Percentiles rank a stretch among this genome's conserved stretches.
phyloP scores from a whole-genome alignment of 2,888 invertebrate species.

The Rotaria magnacalcarata region DNA sequence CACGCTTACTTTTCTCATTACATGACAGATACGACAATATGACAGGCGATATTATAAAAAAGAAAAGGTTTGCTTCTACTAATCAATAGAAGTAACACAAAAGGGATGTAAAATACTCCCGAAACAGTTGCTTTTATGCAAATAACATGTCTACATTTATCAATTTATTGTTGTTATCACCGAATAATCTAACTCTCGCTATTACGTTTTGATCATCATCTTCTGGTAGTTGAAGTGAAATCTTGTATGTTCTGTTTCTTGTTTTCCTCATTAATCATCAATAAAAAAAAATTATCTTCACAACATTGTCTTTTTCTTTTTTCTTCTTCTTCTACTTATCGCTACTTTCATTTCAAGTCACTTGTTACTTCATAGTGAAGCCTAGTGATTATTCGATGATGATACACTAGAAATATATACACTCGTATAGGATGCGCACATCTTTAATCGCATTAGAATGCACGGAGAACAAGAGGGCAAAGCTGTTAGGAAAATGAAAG shows the following conservation, averaged over 20 bases:
- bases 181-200: no score
- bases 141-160: no score
- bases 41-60: no score
- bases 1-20: no score
- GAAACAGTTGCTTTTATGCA: no score
- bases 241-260: neutral
- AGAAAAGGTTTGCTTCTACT: no score
- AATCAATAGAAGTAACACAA: no score
- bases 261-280: neutral
- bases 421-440: neutral
- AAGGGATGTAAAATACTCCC: no score
- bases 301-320: neutral
- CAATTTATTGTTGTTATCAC: no score
- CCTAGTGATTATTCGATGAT: neutral
- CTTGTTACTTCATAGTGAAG: neutral
- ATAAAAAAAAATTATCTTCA: neutral
- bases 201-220: no score
- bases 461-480: neutral
- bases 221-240: neutral
- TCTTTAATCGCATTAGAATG: neutral
- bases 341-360: neutral
- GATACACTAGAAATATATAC: neutral
- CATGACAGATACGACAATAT: no score
- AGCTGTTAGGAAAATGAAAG: neutral
- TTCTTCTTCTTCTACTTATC: neutral